Base-by-base conservation (phyloP, 2,797 vertebrate genomes). In the Takifugu ocellatus region DNA sequence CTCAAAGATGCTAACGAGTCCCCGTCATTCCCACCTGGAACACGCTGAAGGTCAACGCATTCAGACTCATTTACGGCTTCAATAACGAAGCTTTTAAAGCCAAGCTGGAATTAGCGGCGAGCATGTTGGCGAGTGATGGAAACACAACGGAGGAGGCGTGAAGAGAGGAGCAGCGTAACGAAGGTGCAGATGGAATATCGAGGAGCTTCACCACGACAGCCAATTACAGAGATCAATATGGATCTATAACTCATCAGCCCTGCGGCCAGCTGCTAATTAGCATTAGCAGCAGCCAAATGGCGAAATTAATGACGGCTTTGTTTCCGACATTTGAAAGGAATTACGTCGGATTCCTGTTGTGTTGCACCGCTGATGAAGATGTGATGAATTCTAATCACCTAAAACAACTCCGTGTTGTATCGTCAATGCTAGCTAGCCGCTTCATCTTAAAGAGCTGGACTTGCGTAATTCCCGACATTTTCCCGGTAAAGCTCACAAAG, bases 211-310 rank as follows among this genome's bases (percentile, higher is more conserved):
- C 70, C 16, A 4, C 42, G 50, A 62, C 47, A 25, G 60, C 57
- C 56, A 81, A 72, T 79, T 56, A 70, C 61, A 1, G 53, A 70
- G 61, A 75, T 79, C 76, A 74, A 68, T 71, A 62, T 9, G 66
- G 63, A 78, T 78, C 68, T 61, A 64, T 75, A 71, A 72, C 59
- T 81, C 61, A 70, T 39, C 6, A 25, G 31, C 25, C 49, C 25
- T 43, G 49, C 49, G 33, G 17, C 27, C 25, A 61, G 72, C 49
- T 82, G 72, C 49, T 82, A 77, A 79, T 78, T 47, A 61, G 74
- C 53, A 46, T 68, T 65, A 63, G 49, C 45, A 58, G 43, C 31
- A 70, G 49, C 53, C 59, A 75, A 51, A 51, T 31, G 54, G 25
- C 58, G 56, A 51, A 54, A 83, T 74, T 78, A 58, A 78, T 62